These are phyloP conservation scores for Ridgeia piscesae DNA, from an alignment of 1,140 invertebrate species.

Conservation along the genomic window DNA sequence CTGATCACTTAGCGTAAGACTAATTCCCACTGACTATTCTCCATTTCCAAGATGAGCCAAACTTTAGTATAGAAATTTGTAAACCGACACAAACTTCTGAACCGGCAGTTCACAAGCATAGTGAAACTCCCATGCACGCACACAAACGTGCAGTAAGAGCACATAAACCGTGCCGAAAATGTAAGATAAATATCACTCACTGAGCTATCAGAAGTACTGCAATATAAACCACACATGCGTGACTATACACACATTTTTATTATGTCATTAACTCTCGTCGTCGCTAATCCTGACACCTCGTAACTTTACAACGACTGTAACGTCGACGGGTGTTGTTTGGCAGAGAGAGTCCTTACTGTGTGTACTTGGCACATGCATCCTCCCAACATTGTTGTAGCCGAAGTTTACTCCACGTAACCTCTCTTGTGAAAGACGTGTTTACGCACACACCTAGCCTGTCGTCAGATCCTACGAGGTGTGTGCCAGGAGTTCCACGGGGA, in stretches of 20 bases:
- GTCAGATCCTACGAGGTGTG: background rate
- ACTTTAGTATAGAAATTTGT: background rate
- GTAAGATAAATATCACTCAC: background rate
- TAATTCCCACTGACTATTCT: background rate
- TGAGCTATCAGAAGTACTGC: background rate
- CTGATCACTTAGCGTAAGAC: background rate
- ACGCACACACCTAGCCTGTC: background rate
- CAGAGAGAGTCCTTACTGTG: background rate
- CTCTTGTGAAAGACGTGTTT: background rate
- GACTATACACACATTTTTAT: background rate
- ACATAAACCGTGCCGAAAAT: background rate
- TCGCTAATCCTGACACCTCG: background rate
- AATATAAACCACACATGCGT: background rate
- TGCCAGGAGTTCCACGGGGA: background rate
- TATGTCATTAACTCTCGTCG: background rate
- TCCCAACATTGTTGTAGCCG: background rate
- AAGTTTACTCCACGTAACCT: background rate
- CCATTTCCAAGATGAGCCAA: background rate
- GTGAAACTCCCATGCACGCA: background rate
- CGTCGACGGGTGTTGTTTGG: background rate
- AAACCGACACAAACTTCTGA: background rate
- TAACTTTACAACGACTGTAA: background rate
- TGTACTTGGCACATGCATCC: background rate
- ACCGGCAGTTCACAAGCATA: background rate
- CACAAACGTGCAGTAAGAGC: background rate